A percentile compares a stretch with the other conserved stretches of the same genome.
Conservation (phyloP, 2,797 vertebrate genomes). For the Mormyrus proboscirostris region DNA sequence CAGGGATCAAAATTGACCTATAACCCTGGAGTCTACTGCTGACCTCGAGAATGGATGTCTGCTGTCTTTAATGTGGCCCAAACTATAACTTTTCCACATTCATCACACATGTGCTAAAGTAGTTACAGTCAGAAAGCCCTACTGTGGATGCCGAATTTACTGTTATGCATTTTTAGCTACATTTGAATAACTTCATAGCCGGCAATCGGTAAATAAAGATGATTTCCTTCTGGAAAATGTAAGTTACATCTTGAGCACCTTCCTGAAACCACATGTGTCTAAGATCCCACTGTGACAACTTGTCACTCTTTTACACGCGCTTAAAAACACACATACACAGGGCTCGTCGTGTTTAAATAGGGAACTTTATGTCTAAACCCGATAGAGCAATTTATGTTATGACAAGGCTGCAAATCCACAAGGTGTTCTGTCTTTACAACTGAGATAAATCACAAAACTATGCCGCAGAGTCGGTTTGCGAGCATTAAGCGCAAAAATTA, state of each 20-base stretch:
- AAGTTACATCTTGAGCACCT: background rate
- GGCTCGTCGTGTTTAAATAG: constrained; percentile 49
- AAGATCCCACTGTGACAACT: background rate
- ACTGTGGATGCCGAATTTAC: background rate
- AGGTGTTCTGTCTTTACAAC: constrained; percentile 61
- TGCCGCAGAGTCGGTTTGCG: constrained; percentile 50
- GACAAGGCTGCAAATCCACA: constrained; percentile 59
- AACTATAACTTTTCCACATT: background rate
- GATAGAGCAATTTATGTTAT: constrained; percentile 67
- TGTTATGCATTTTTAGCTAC: background rate
- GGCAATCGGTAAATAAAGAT: background rate
- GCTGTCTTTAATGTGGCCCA: background rate
- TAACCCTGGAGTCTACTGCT: background rate
- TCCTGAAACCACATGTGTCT: background rate
- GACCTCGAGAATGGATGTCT: background rate
- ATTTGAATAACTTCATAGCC: background rate
- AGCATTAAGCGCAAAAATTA: constrained; percentile 31
- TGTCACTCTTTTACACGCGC: background rate
- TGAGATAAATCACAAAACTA: constrained; percentile 59
- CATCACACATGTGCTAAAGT: constrained; percentile 1
- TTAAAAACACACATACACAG: background rate
- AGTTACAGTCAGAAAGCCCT: background rate
- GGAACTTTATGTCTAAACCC: constrained; percentile 54
- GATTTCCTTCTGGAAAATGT: background rate
- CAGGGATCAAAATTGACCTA: constrained; percentile 3